A percentile compares a stretch with the other conserved stretches of the same genome.
These are phyloP conservation scores for Lerema accius DNA, from an alignment of 1,140 invertebrate genomes.

Conservation along the genomic window DNA sequence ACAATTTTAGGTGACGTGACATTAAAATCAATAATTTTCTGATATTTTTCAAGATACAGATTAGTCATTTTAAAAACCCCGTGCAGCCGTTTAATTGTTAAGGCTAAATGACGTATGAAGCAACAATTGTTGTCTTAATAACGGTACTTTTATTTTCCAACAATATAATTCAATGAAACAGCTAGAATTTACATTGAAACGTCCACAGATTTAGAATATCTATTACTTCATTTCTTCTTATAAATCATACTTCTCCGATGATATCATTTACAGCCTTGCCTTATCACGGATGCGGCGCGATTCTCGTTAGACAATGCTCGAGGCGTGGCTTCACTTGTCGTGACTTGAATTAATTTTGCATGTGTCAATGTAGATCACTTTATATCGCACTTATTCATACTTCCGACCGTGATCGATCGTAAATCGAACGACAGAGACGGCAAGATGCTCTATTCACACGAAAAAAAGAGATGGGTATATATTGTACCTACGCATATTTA, in stretches of 20 bases:
- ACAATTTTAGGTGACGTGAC: too few species aligned
- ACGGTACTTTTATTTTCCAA: too few species aligned
- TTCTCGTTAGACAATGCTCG: slow-evolving; percentile 67
- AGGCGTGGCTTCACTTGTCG: slow-evolving; percentile 68
- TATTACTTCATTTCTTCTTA: slow-evolving; percentile 29
- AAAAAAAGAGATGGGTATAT: slow-evolving; percentile 23
- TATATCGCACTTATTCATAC: slow-evolving; percentile 45
- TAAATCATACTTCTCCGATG: slow-evolving; percentile 48
- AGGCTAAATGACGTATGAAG: too few species aligned
- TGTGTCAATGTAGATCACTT: slow-evolving; percentile 60
- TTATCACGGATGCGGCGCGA: slow-evolving; percentile 61
- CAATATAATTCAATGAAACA: neutral
- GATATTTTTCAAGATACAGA: too few species aligned
- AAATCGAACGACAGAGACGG: slow-evolving; percentile 32
- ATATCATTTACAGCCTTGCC: slow-evolving; percentile 64
- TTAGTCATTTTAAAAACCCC: too few species aligned
- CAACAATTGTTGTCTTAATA: too few species aligned
- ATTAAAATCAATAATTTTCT: too few species aligned
- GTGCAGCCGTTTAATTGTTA: too few species aligned
- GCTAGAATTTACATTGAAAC: neutral
- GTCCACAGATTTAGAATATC: neutral
- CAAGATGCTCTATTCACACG: slow-evolving; percentile 30
- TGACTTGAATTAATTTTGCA: slow-evolving; percentile 75
- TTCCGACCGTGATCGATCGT: slow-evolving; percentile 63
- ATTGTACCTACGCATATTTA: neutral